phyloP scores from a whole-genome alignment of 2,888 invertebrate species.

The Drosophila fulvimacula region DNA sequence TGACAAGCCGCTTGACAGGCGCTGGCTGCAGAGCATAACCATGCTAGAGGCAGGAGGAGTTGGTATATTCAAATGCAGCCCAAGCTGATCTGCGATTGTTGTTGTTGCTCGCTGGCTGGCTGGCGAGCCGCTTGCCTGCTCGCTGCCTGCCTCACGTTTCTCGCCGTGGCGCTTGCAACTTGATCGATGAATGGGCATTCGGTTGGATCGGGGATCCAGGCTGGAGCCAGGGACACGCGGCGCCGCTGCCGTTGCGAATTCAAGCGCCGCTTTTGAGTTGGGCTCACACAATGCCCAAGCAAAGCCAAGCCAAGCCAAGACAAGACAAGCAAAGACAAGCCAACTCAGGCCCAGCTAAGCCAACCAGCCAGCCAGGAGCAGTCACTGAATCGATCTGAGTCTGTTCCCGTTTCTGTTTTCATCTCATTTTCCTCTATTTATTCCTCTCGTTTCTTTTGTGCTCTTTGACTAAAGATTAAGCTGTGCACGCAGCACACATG shows the following conservation, averaged over 20 bases:
- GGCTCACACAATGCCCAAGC: constrained; percentile 67
- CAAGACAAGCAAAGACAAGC: background rate
- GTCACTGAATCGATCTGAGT: constrained; percentile 43
- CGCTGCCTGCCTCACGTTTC: constrained; percentile 65
- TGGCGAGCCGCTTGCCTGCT: constrained; percentile 2
- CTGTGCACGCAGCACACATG: constrained; percentile 34
- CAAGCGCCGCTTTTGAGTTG: constrained; percentile 78
- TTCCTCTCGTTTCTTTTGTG: constrained; percentile 10
- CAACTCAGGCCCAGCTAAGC: background rate
- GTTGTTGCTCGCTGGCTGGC: constrained; percentile 5
- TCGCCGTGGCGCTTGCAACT: constrained; percentile 78
- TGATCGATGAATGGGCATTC: constrained; percentile 78
- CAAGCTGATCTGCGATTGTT: constrained; percentile 62
- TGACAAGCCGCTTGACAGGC: constrained; percentile 69
- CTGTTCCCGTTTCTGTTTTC: constrained; percentile 35
- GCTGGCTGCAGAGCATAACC: constrained; percentile 4
- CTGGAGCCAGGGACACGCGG: constrained; percentile 56
- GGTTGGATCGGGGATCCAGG: constrained; percentile 18
- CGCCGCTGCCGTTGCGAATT: constrained; percentile 78
- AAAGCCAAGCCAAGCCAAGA: background rate
- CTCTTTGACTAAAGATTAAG: constrained; percentile 27
- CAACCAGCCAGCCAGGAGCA: constrained; percentile 30
- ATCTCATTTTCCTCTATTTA: constrained; percentile 22
- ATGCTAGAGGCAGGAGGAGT: background rate
- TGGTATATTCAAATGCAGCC: constrained; percentile 68